A percentile compares a stretch with the other conserved stretches of the same genome.
Evolutionary conservation across 1,140 invertebrate genomes (phyloP).

Genomic region (Kradibia gibbosae): DNA sequence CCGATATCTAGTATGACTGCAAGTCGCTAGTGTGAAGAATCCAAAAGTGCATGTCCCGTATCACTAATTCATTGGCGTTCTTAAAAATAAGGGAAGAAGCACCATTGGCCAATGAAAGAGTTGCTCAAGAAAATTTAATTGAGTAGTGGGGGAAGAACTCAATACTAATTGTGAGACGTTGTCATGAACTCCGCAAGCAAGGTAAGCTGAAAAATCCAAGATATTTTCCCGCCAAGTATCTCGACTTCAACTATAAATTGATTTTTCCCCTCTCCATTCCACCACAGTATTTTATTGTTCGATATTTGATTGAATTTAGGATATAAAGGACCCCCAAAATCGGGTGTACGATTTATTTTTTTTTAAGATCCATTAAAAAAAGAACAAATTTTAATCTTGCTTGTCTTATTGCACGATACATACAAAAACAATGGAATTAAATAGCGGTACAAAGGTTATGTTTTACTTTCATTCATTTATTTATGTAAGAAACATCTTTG

Average conservation of each 20-base stretch:
- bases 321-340: neutral
- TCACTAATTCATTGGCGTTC: too few relatives aligned
- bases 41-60: too few relatives aligned
- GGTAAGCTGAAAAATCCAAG: conserved; percentile 65
- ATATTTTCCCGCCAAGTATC: conserved; percentile 37
- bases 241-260: neutral
- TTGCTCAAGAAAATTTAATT: too few relatives aligned
- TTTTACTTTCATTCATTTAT: conserved; percentile 55
- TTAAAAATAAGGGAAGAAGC: neutral
- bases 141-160: neutral
- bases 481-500: neutral
- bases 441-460: conserved; percentile 67
- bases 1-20: too few relatives aligned
- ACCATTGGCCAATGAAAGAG: conserved; percentile 18
- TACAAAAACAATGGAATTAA: conserved; percentile 60
- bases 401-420: conserved; percentile 19
- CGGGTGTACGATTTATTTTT: neutral
- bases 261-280: neutral
- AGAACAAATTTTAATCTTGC: conserved; percentile 33
- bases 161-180: conserved; percentile 18
- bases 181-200: conserved; percentile 75
- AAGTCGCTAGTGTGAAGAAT: too few relatives aligned
- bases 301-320: conserved; percentile 9
- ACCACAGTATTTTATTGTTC: neutral
- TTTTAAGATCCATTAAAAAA: conserved; percentile 48